Evolutionary conservation across 2,113 vertebrate genomes (phyloP).

Genomic region (Stictonetta naevosa): DNA sequence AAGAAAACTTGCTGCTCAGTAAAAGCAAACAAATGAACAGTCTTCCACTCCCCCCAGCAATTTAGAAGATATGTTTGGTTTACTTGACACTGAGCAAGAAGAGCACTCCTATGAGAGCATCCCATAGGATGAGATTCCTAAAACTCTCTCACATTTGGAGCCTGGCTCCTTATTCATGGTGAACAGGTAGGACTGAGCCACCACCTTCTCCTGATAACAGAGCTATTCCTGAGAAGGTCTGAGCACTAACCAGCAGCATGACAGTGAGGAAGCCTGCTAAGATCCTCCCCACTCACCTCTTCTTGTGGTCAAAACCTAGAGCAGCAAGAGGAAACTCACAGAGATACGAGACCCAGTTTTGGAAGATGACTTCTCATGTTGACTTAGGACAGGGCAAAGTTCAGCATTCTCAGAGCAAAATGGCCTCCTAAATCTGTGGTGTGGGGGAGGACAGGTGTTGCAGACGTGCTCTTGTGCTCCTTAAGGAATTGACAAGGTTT

Average conservation of each 20-base stretch:
- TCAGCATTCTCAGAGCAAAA: neutral
- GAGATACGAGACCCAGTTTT: neutral
- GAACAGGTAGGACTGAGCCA: neutral
- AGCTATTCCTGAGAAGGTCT: neutral
- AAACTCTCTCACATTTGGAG: neutral
- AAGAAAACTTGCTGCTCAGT: neutral
- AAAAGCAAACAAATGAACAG: neutral
- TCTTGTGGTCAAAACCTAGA: neutral
- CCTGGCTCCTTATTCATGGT: neutral
- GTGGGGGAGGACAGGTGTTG: neutral
- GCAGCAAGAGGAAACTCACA: neutral
- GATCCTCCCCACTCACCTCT: neutral
- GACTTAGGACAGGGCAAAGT: neutral
- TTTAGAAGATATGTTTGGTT: neutral
- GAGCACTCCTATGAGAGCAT: neutral
- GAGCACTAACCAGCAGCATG: accelerated
- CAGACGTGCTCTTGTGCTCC: neutral
- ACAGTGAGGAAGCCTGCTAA: neutral
- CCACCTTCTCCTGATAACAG: neutral
- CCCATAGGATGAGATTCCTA: too few relatives aligned
- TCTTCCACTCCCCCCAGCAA: neutral
- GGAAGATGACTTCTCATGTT: neutral
- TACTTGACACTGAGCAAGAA: neutral
- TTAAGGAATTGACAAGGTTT: neutral
- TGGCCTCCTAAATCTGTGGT: neutral